A percentile compares a stretch with the other conserved stretches of the same genome.
Evolutionary conservation across 2,113 vertebrate species (phyloP).

Genomic region (Thryonomys swinderianus): DNA sequence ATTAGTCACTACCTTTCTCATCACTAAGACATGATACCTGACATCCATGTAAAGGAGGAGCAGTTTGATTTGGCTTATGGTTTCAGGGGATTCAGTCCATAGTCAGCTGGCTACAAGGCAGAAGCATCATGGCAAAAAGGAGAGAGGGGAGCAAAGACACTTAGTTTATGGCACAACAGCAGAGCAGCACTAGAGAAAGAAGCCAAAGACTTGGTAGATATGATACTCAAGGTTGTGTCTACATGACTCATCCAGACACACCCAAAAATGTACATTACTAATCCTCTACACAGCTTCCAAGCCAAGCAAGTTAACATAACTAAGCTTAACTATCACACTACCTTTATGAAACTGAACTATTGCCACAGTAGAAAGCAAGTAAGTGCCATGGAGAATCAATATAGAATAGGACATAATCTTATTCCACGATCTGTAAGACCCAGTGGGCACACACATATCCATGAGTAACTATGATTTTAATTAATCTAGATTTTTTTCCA

Average conservation of each 20-base stretch:
- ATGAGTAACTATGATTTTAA: neutral
- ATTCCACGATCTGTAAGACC: neutral
- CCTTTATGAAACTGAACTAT: neutral
- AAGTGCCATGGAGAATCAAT: neutral
- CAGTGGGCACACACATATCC: neutral
- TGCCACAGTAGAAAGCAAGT: neutral
- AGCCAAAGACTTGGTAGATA: neutral
- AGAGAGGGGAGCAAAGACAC: neutral
- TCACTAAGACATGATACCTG: neutral
- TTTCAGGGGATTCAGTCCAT: neutral
- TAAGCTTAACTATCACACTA: no score
- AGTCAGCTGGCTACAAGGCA: neutral
- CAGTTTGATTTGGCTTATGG: neutral
- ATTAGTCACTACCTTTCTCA: neutral
- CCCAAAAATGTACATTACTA: neutral
- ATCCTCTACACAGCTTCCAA: neutral
- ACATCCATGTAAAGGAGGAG: neutral
- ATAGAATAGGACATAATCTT: neutral
- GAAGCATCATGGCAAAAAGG: neutral
- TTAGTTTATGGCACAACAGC: neutral
- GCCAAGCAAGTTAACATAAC: neutral
- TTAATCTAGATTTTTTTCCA: no score
- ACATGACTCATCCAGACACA: neutral
- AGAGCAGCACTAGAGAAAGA: neutral
- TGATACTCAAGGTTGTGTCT: neutral